Conservation (phyloP, 2,797 vertebrate genomes). For the Enteromius trimaculatus region DNA sequence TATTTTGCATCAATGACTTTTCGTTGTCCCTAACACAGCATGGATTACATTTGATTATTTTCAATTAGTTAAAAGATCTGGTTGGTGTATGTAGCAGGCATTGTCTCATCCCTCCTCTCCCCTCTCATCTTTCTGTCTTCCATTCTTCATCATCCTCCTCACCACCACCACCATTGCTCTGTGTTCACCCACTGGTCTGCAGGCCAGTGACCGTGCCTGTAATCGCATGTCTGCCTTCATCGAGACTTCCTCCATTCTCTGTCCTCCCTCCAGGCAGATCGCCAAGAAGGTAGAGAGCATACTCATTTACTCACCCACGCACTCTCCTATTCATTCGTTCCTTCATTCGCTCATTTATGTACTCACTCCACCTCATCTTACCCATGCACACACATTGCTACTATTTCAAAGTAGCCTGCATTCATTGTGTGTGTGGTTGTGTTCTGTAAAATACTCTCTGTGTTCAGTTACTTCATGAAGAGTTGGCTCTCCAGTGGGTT, state of each 20-base stretch:
- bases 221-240: slow-evolving; percentile 92
- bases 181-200: slow-evolving; percentile 61
- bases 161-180: neutral
- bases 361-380: neutral
- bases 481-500: slow-evolving; percentile 92
- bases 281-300: slow-evolving; percentile 87
- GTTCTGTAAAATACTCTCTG: slow-evolving; percentile 23
- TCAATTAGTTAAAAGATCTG: slow-evolving; percentile 42
- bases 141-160: slow-evolving; percentile 42
- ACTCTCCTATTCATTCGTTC: slow-evolving; percentile 15
- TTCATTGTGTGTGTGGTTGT: neutral
- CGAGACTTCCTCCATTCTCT: slow-evolving; percentile 83
- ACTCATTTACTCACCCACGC: slow-evolving; percentile 32
- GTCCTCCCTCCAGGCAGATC: slow-evolving; percentile 82
- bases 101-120: slow-evolving; percentile 31
- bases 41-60: slow-evolving; percentile 9
- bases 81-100: slow-evolving; percentile 23
- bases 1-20: slow-evolving; percentile 12
- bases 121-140: slow-evolving; percentile 69
- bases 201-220: slow-evolving; percentile 84
- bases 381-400: neutral
- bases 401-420: neutral
- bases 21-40: neutral
- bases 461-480: slow-evolving; percentile 88
- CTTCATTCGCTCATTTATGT: neutral